Evolutionary conservation across 30 jellyfish, hydroid and myxozoan species (phyloP).

Genomic region (Pelagia noctiluca): DNA sequence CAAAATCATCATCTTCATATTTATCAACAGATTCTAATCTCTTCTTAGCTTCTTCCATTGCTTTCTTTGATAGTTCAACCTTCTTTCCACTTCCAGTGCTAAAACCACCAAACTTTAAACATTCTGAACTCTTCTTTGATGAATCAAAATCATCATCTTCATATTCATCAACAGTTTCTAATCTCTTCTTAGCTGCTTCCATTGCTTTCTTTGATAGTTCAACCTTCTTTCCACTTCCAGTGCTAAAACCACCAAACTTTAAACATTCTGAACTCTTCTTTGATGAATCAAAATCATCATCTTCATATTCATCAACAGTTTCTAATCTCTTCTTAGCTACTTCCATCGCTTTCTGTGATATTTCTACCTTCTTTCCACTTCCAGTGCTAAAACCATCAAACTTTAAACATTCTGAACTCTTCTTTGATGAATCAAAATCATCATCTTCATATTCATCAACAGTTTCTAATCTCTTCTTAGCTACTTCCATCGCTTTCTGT

Average conservation of each 20-base stretch:
- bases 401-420: background rate
- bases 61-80: slow-evolving; percentile 34
- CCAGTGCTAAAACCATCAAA: slow-evolving; percentile 81
- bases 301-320: slow-evolving; percentile 22
- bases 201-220: slow-evolving; percentile 42
- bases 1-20: background rate
- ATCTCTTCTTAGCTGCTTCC: slow-evolving; percentile 53
- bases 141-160: background rate
- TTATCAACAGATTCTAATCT: slow-evolving; percentile 1
- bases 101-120: slow-evolving; percentile 40
- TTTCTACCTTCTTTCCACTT: slow-evolving; percentile 61
- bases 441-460: background rate
- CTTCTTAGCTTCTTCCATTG: slow-evolving; percentile 59
- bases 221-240: slow-evolving; percentile 45
- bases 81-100: slow-evolving; percentile 57
- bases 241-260: slow-evolving; percentile 45
- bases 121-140: background rate
- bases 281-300: background rate
- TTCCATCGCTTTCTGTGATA: slow-evolving; percentile 63
- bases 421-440: background rate
- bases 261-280: background rate
- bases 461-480: slow-evolving; percentile 41
- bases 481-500: slow-evolving; percentile 66
- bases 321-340: slow-evolving; percentile 63
- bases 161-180: slow-evolving; percentile 3